A percentile compares a stretch with the other conserved stretches of the same genome.
Evolutionary conservation across 2,888 invertebrate species (phyloP).

Genomic region (Agriopis marginaria): DNA sequence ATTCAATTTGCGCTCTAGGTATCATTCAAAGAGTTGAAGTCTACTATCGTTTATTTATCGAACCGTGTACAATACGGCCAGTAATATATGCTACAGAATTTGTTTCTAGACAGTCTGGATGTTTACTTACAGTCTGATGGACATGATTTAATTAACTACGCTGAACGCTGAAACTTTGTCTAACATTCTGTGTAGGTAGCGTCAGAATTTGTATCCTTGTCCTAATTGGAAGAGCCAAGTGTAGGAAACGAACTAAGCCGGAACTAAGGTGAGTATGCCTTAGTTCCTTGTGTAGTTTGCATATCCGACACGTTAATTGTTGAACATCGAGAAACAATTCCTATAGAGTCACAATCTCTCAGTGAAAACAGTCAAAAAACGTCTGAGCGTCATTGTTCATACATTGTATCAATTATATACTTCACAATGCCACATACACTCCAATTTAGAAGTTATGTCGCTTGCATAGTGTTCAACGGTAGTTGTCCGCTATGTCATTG

Average conservation of each 20-base stretch:
- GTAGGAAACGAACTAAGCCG: constrained; percentile 30
- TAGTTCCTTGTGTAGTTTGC: constrained; percentile 37
- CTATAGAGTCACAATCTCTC: no score
- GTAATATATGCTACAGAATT: constrained; percentile 12
- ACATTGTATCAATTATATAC: no score
- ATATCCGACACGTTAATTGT: constrained; percentile 7
- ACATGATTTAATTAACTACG: constrained; percentile 25
- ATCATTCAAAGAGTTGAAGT: constrained; percentile 14
- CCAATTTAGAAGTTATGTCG: no score
- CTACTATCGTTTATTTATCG: constrained; percentile 12
- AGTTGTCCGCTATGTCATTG: no score
- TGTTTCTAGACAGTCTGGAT: constrained; percentile 26
- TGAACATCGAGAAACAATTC: no score
- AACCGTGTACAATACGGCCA: constrained; percentile 14
- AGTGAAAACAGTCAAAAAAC: no score
- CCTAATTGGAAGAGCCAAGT: constrained; percentile 38
- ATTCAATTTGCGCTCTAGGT: constrained; percentile 20
- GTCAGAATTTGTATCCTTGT: constrained; percentile 36
- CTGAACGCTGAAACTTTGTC: constrained; percentile 19
- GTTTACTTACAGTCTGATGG: constrained; percentile 31
- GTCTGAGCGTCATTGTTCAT: no score
- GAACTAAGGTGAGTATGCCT: constrained; percentile 25
- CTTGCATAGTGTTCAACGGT: no score
- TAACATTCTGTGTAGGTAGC: constrained; percentile 7
- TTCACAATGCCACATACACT: no score